Base-by-base conservation (phyloP, 1,140 invertebrate genomes). In the Cotesia vestalis region DNA sequence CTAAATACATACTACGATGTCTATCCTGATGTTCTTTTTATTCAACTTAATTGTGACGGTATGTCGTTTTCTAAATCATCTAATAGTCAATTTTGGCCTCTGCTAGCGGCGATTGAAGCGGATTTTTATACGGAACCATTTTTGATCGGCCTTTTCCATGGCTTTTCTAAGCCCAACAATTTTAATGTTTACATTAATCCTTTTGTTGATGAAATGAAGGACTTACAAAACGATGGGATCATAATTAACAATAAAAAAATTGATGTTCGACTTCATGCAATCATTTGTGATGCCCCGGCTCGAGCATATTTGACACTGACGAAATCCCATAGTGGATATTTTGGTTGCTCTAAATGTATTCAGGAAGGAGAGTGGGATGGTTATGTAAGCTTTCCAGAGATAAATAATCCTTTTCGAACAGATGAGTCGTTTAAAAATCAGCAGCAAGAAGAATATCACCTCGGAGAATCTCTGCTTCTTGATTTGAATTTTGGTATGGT, bases 401-500 rank as follows among this genome's bases (percentile, higher is more conserved):
- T 61, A 4, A 20, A 74, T 59, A 46, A 20, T 70, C 17, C 40
- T 14, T 38, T 69, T 4, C 20, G 74, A 61, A 74, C 71, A 5
- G 62, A 75, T 57, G 40, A 64, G 27, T 62, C 40, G 46, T 66
- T 73, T n/a, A 62, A 35, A 20, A 69, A 52, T 36, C 55, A 12
- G 27, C 14, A 59, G n/a, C 17, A 73, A 12, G 46, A 62, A 40
- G 71, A 73, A 6, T 71, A 75, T 64, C 74, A 73, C 40, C 51
- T 20, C 4, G 35, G 60, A 4, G 46, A 36, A 46, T 67, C 73
- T n/a, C 57, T 71, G 35, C 38, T 78, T n/a, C n/a, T 17, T 14
- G 27, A 66, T 38, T 20, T 77, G 9, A 52, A 71, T 57, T 69
- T 80, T 64, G 75, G 71, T 35, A 68, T 79, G 64, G 69, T 79